Base-by-base conservation (phyloP, 2,797 vertebrate species). In the Falco rusticolus region DNA sequence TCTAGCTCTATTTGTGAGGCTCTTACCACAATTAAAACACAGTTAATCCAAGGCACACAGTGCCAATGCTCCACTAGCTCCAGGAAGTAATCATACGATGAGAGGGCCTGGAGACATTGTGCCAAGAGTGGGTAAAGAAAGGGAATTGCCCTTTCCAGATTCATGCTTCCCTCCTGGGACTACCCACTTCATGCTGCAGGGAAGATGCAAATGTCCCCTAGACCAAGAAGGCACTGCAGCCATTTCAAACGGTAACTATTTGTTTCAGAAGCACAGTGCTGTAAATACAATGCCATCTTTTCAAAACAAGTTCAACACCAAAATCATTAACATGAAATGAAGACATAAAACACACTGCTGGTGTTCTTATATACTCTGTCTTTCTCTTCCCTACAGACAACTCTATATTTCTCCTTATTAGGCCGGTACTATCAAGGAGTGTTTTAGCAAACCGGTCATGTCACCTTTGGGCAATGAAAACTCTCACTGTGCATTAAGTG, bases 41-140 rank as follows among this genome's bases (percentile, higher is more conserved):
- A 72, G 41, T 18, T 56, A 85, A 80, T 53, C 17, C 26, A 63
- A 41, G 39, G 31, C 9, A 51, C 26, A 34, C 33, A 51, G 43
- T 1, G 4, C 13, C 28, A 48, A 11, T 29, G 21, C 6, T 77
- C 5, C 20, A 12, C 24, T 72, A 4, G 1, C 26, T 80, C 60
- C 37, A 28, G 50, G 26, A 94, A 80, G 26, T 10, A 43, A n/a
- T 29, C 0, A 1, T 28, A 26, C 0, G 1, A 17, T 1, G 5
- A 87, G 43, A 76, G 10, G 22, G 4, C 20, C 43, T 59, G 39
- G 24, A 72, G 26, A 47, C 33, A 21, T 70, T 53, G 16, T 33
- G 51, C 10, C 43, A 51, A 74, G 10, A 82, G 11, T 3, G 1
- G 4, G 7, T 12, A 33, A 87, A 87, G 45, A 86, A 92, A 80